These are phyloP conservation scores for Apeltes quadracus DNA, from an alignment of 2,113 vertebrate genomes.

Conservation along the genomic window DNA sequence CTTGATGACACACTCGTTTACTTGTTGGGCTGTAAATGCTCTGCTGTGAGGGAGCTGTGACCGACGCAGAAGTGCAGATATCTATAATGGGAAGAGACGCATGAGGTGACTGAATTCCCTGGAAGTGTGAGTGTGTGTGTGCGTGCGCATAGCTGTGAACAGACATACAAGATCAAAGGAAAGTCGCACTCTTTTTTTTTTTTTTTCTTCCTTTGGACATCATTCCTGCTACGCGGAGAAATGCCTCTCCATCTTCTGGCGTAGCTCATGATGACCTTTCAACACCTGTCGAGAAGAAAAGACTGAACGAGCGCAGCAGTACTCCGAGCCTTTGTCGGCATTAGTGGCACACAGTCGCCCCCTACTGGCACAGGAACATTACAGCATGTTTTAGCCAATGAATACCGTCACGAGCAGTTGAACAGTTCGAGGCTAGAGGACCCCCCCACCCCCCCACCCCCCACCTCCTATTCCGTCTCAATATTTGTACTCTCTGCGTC, in stretches of 20 bases:
- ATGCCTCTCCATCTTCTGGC: conserved; percentile 40
- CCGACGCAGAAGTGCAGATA: conserved; percentile 1
- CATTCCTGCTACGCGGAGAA: conserved; percentile 44
- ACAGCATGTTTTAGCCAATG: not conserved
- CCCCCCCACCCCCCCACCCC: too few species aligned
- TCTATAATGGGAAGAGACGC: conserved; percentile 7
- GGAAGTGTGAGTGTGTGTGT: not conserved
- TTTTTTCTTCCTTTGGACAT: conserved; percentile 15
- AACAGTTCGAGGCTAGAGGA: not conserved
- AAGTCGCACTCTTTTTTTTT: conserved; percentile 10
- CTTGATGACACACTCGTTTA: not conserved
- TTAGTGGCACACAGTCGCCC: conserved; percentile 55
- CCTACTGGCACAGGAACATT: conserved; percentile 39
- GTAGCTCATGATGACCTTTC: conserved; percentile 43
- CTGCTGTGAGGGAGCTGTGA: not conserved
- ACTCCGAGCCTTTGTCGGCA: not conserved
- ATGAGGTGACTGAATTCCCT: conserved; percentile 18
- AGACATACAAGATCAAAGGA: conserved; percentile 5
- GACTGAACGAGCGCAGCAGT: not conserved
- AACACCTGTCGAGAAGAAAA: conserved; percentile 32
- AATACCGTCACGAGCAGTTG: conserved; percentile 4
- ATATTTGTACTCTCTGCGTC: not conserved
- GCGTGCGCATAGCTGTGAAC: not conserved
- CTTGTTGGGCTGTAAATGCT: not conserved
- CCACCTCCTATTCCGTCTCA: not conserved